Conservation (phyloP, 1,140 invertebrate genomes). For the Panagrolaimus sp. region DNA sequence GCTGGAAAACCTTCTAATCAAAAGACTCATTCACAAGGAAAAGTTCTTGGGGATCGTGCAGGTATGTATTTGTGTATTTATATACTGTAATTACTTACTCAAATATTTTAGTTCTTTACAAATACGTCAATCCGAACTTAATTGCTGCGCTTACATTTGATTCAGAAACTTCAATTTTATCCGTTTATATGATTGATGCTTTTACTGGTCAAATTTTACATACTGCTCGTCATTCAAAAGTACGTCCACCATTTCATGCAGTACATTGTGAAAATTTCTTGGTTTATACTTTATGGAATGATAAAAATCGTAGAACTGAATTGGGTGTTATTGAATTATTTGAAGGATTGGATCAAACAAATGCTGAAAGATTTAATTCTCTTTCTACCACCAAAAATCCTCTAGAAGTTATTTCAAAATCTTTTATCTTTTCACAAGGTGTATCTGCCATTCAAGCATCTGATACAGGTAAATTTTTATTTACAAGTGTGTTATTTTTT, state of each 20-base stretch:
- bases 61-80: too few species aligned
- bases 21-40: constrained; percentile 86
- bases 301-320: constrained; percentile 82
- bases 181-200: constrained; percentile 77
- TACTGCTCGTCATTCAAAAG: constrained; percentile 61
- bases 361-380: constrained; percentile 67
- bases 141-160: constrained; percentile 74
- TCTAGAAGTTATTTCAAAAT: constrained; percentile 76
- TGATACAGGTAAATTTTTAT: constrained; percentile 65
- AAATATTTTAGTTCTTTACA: too few species aligned
- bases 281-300: constrained; percentile 87
- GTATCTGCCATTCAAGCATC: constrained; percentile 75
- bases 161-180: constrained; percentile 67
- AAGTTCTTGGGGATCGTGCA: constrained; percentile 84
- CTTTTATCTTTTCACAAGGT: constrained; percentile 78
- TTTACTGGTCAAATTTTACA: constrained; percentile 71
- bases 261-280: constrained; percentile 96
- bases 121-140: constrained; percentile 95
- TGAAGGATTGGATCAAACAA: constrained; percentile 39
- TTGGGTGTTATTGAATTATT: constrained; percentile 86
- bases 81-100: too few species aligned
- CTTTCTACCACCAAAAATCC: constrained; percentile 65
- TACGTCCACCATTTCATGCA: constrained; percentile 74
- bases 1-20: constrained; percentile 60
- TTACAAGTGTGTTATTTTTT: too few species aligned